Conservation (phyloP, 2,113 vertebrate species). For the Scomber scombrus region DNA sequence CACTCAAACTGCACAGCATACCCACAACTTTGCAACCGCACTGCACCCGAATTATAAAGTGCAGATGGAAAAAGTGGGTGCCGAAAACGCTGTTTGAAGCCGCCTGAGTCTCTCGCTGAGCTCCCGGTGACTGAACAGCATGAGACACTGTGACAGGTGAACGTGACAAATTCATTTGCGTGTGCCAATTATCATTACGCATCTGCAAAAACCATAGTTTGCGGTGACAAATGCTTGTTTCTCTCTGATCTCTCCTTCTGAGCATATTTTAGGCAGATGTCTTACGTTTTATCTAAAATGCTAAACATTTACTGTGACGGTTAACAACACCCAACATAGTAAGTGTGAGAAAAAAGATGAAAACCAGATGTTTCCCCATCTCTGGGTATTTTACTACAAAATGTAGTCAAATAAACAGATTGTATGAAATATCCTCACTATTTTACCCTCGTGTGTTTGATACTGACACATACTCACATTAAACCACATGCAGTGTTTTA, state of each 20-base stretch:
- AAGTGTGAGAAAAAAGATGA: constrained; percentile 23
- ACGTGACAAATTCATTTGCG: constrained; percentile 17
- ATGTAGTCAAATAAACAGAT: constrained; percentile 7
- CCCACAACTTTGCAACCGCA: constrained; percentile 13
- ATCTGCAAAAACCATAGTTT: constrained; percentile 28
- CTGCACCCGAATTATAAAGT: neutral
- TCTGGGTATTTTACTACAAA: neutral
- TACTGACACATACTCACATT: neutral
- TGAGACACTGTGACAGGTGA: constrained; percentile 8
- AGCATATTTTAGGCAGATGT: constrained; percentile 30
- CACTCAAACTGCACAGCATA: constrained; percentile 29
- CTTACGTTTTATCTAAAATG: constrained; percentile 15
- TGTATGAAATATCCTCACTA: neutral
- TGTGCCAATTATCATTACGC: constrained; percentile 33
- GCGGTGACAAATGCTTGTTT: constrained; percentile 31
- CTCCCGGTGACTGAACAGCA: neutral
- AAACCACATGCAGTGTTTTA: constrained; percentile 13
- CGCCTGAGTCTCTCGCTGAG: neutral
- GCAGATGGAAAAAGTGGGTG: constrained; percentile 2
- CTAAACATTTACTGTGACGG: constrained; percentile 30
- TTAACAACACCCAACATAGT: neutral
- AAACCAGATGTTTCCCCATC: constrained; percentile 25
- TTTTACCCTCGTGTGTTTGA: neutral
- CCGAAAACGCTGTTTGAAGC: constrained; percentile 4
- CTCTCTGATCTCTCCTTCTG: constrained; percentile 8